phyloP scores from a whole-genome alignment of 2,888 invertebrate genomes.

The Asteroscopus sphinx region DNA sequence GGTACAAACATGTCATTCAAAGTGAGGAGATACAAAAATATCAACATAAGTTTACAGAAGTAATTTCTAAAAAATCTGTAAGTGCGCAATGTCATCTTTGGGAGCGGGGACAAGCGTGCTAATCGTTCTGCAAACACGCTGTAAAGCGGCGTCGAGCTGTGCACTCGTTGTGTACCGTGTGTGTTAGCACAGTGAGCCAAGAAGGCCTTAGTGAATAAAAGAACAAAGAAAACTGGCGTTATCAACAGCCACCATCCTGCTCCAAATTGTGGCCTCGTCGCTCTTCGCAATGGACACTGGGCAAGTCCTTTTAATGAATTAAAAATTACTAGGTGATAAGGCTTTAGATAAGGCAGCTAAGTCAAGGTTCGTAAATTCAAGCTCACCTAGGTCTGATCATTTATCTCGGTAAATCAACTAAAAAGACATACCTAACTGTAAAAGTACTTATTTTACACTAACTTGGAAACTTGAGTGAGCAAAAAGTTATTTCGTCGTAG shows the following conservation, averaged over 20 bases:
- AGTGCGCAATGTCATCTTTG: conserved; percentile 87
- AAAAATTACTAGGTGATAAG: conserved; percentile 19
- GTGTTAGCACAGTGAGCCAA: conserved; percentile 79
- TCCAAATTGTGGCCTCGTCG: conserved; percentile 58
- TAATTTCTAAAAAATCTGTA: conserved; percentile 82
- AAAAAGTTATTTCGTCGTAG: background rate
- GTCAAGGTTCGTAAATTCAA: conserved; percentile 16
- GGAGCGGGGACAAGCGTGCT: conserved; percentile 81
- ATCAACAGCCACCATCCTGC: conserved; percentile 63
- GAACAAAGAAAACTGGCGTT: conserved; percentile 73
- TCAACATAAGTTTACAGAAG: conserved; percentile 71
- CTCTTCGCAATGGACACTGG: conserved; percentile 80
- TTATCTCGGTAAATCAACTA: conserved; percentile 13
- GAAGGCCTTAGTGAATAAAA: conserved; percentile 71
- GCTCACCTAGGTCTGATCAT: conserved; percentile 3
- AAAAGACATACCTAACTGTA: background rate
- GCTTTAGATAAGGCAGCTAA: conserved; percentile 19
- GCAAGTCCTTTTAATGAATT: conserved; percentile 54
- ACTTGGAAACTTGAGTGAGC: background rate
- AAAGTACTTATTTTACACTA: background rate
- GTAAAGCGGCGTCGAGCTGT: conserved; percentile 76
- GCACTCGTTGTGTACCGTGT: conserved; percentile 74
- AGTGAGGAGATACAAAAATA: conserved; percentile 71
- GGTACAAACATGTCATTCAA: conserved; percentile 61
- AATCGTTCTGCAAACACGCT: conserved; percentile 85